Conservation (phyloP, 2,888 invertebrate genomes). For the Alloscopus bannaensis region DNA sequence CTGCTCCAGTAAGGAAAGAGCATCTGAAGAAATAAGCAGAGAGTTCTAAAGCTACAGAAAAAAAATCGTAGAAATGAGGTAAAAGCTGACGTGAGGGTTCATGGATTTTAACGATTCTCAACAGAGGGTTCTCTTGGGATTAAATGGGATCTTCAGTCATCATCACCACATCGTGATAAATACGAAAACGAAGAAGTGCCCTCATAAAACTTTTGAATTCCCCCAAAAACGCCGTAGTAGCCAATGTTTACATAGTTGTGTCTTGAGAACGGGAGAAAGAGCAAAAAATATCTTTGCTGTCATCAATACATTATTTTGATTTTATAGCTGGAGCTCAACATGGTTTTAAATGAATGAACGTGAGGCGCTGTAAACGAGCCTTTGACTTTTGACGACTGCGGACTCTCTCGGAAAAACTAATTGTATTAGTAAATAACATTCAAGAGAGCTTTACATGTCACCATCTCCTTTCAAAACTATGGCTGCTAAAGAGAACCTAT, state of each 20-base stretch:
- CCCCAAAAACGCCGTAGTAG: constrained; percentile 11
- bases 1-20: background rate
- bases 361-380: constrained; percentile 41
- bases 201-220: constrained; percentile 47
- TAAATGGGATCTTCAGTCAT: constrained; percentile 4
- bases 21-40: background rate
- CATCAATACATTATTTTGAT: constrained; percentile 23
- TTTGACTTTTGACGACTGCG: constrained; percentile 44
- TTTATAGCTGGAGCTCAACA: constrained; percentile 15
- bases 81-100: background rate
- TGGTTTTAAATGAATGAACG: constrained; percentile 24
- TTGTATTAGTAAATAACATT: constrained; percentile 9
- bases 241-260: constrained; percentile 57
- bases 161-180: background rate
- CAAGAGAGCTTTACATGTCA: background rate
- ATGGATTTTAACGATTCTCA: constrained; percentile 32
- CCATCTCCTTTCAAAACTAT: background rate
- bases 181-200: constrained; percentile 13
- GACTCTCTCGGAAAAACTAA: constrained; percentile 1
- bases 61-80: background rate
- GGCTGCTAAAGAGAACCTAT: constrained; percentile 10
- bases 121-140: constrained; percentile 58
- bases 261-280: no score
- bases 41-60: background rate
- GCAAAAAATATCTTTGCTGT: no score